These are phyloP conservation scores for Neelides sp. DNA, from an alignment of 1,140 invertebrate genomes.

Conservation along the genomic window DNA sequence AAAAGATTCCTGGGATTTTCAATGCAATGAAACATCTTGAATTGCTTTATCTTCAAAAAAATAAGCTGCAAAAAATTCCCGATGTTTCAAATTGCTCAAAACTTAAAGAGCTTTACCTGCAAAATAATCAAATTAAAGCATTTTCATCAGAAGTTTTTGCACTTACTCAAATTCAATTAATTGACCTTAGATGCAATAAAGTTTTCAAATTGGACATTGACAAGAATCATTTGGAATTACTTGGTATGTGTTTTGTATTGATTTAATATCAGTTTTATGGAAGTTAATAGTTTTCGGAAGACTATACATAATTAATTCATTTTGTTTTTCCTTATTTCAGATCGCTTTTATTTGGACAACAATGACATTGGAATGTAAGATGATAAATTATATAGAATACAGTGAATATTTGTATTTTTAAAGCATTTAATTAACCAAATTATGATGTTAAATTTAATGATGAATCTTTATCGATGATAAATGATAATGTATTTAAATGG, in stretches of 20 bases:
- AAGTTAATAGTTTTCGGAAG: no score
- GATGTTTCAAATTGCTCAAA: slow-evolving; percentile 8
- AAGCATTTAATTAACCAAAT: no score
- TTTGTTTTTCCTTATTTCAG: no score
- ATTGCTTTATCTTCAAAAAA: slow-evolving; percentile 59
- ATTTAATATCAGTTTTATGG: no score
- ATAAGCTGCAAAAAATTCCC: slow-evolving; percentile 16
- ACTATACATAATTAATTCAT: no score
- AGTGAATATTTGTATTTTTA: no score
- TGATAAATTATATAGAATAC: no score
- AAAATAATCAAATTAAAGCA: slow-evolving; percentile 28
- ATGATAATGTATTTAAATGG: no score
- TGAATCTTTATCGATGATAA: no score
- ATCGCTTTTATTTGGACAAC: slow-evolving; percentile 29
- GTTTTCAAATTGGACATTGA: slow-evolving; percentile 15
- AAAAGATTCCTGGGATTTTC: slow-evolving; percentile 51
- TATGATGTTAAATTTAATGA: no score
- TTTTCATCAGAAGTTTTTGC: slow-evolving; percentile 20
- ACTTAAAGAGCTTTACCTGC: slow-evolving; percentile 32
- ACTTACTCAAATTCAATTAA: slow-evolving; percentile 18
- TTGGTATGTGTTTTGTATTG: no score
- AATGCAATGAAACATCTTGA: slow-evolving; percentile 67
- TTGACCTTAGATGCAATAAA: slow-evolving; percentile 28
- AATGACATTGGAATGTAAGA: slow-evolving; percentile 25
- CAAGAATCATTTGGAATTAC: slow-evolving; percentile 24